These are phyloP conservation scores for Gymnobelideus leadbeateri DNA, from an alignment of 2,113 vertebrate species.

Conservation along the genomic window DNA sequence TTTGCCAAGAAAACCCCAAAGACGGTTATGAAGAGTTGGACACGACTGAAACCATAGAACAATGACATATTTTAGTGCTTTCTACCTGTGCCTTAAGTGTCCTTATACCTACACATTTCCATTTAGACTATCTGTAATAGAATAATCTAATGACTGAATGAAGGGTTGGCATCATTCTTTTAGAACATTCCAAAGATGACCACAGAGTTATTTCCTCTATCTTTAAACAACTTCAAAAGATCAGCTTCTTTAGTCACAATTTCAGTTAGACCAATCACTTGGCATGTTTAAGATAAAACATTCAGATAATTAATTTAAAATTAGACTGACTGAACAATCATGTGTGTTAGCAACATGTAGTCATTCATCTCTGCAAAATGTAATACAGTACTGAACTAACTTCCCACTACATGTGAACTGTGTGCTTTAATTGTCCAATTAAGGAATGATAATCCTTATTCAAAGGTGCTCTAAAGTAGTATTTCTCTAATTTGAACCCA, in stretches of 20 bases:
- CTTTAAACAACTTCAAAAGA: slow-evolving; percentile 2
- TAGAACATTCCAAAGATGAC: background rate
- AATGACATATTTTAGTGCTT: background rate
- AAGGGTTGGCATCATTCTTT: background rate
- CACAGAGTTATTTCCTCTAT: background rate
- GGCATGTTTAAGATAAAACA: background rate
- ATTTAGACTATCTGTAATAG: background rate
- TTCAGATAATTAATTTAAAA: background rate
- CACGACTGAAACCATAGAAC: background rate
- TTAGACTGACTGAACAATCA: background rate
- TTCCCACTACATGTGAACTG: background rate
- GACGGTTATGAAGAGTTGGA: background rate
- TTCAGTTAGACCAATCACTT: background rate
- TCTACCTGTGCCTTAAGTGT: background rate
- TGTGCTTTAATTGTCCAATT: background rate
- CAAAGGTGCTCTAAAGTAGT: background rate
- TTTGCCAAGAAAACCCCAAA: background rate
- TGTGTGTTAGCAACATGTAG: background rate
- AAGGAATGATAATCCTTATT: background rate
- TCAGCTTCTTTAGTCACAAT: background rate
- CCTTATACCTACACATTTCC: background rate
- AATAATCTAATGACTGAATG: background rate
- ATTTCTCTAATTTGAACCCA: background rate
- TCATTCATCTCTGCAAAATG: background rate
- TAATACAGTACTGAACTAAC: background rate